These are phyloP conservation scores for Bos indicus DNA, from an alignment of 2,113 vertebrate species.

Conservation along the genomic window DNA sequence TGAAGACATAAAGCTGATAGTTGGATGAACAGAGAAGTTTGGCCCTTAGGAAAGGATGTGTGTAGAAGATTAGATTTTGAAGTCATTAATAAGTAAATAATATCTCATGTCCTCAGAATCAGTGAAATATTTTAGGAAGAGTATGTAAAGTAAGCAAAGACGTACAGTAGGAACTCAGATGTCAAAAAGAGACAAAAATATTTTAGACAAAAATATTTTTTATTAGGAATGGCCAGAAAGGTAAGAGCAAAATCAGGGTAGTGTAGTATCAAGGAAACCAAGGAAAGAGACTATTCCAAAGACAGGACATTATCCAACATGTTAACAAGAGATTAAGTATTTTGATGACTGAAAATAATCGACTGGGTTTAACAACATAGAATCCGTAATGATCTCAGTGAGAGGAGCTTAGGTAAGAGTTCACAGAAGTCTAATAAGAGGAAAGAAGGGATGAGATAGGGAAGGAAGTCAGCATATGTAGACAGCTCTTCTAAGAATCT, in stretches of 20 bases:
- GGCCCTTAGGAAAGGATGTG: not conserved
- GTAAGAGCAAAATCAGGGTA: not conserved
- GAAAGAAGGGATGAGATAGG: not conserved
- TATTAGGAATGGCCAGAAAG: not conserved
- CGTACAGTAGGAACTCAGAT: not conserved
- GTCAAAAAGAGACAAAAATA: not conserved
- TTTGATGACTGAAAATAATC: not conserved
- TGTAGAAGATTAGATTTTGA: not conserved
- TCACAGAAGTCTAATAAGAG: not conserved
- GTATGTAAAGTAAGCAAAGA: not conserved
- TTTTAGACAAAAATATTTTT: not conserved
- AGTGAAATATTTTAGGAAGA: not conserved
- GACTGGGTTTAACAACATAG: not conserved
- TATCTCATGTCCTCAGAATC: not conserved
- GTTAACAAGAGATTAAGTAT: not conserved
- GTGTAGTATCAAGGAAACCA: not conserved
- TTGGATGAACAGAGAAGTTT: not conserved
- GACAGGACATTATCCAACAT: not conserved
- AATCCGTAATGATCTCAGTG: not conserved
- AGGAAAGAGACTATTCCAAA: not conserved
- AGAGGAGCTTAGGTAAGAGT: not conserved
- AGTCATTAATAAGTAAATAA: not conserved
- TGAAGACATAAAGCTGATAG: not conserved
- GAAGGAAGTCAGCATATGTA: not conserved
- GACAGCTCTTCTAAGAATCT: not conserved